Evolutionary conservation across 2,113 vertebrate species (phyloP).

Genomic region (Nothoprocta perdicaria): DNA sequence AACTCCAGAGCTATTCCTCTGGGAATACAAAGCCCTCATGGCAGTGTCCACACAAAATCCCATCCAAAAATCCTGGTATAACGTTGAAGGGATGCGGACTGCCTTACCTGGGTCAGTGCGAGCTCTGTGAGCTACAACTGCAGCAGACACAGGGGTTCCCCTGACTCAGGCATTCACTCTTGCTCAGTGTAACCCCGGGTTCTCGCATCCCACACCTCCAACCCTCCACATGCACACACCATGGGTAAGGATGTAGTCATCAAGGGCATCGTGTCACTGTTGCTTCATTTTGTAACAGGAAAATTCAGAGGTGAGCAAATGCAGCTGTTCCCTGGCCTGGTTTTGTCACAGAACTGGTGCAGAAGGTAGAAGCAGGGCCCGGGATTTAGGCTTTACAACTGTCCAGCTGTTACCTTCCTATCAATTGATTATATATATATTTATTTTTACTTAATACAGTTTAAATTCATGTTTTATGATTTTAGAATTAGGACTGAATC

Average conservation of each 20-base stretch:
- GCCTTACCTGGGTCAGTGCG: neutral
- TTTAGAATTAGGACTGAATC: conserved; percentile 57
- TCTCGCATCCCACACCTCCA: neutral
- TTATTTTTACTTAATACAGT: neutral
- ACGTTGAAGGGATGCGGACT: neutral
- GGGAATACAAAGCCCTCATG: neutral
- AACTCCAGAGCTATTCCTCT: too few species aligned
- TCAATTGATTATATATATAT: neutral
- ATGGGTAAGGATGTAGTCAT: rapidly evolving
- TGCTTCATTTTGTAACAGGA: neutral
- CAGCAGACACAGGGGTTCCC: neutral
- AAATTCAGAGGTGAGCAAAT: neutral
- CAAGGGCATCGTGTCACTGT: rapidly evolving
- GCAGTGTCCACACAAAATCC: neutral
- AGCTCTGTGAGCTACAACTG: neutral
- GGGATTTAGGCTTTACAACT: neutral
- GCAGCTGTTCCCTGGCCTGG: neutral
- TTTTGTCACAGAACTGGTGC: neutral
- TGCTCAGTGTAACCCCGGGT: neutral
- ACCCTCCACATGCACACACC: neutral
- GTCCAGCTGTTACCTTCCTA: neutral
- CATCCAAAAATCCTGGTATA: neutral
- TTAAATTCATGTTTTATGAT: conserved; percentile 7
- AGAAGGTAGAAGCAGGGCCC: neutral
- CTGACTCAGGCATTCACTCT: neutral